phyloP scores from a whole-genome alignment of 1,140 invertebrate genomes.

The Scaptomyza hsui region DNA sequence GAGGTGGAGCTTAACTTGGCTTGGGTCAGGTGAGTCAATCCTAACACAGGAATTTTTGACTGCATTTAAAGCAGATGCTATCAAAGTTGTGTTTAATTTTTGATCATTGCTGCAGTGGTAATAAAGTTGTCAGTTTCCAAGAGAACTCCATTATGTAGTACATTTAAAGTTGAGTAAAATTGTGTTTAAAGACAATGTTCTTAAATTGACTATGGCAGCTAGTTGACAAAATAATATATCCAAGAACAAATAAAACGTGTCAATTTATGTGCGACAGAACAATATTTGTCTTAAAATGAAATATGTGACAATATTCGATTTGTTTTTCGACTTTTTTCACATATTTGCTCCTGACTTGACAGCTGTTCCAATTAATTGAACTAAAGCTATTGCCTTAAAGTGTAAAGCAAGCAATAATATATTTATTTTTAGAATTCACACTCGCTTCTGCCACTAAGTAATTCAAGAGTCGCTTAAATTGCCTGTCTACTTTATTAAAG shows the following conservation, averaged over 20 bases:
- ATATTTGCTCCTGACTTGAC: slow-evolving; percentile 11
- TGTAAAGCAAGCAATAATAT: too few species aligned
- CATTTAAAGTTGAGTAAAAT: slow-evolving; percentile 35
- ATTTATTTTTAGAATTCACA: too few species aligned
- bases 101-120: slow-evolving; percentile 43
- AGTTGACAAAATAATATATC: slow-evolving; percentile 7
- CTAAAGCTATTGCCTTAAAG: neutral
- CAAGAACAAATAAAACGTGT: slow-evolving; percentile 55
- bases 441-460: neutral
- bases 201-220: slow-evolving; percentile 18
- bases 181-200: slow-evolving; percentile 47
- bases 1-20: neutral
- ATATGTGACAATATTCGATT: slow-evolving; percentile 26
- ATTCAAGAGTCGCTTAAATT: neutral
- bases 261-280: slow-evolving; percentile 60
- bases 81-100: slow-evolving; percentile 62
- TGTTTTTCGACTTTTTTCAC: slow-evolving; percentile 13
- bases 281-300: slow-evolving; percentile 10
- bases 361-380: neutral
- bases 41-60: neutral
- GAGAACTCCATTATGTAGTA: slow-evolving; percentile 10
- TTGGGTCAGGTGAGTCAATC: slow-evolving; percentile 4
- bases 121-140: slow-evolving; percentile 14
- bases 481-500: slow-evolving; percentile 2
- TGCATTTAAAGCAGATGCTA: slow-evolving; percentile 13